Evolutionary conservation across 2,888 invertebrate genomes (phyloP).

Genomic region (Temnothorax unifasciatus): DNA sequence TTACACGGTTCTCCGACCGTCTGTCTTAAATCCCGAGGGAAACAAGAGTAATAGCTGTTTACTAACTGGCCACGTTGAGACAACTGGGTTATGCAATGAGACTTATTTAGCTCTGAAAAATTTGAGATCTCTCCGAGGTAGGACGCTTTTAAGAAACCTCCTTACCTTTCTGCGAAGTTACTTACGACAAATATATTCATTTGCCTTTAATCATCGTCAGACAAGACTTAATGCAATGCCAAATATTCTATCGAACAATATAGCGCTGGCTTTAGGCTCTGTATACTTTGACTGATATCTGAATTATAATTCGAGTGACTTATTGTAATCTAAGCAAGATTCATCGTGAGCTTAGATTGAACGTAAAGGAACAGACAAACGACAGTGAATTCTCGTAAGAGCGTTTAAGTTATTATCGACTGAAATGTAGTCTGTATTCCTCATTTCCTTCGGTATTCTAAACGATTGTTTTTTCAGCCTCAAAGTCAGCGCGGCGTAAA

Average conservation of each 20-base stretch:
- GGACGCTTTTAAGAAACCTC: neutral
- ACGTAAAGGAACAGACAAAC: neutral
- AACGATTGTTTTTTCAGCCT: neutral
- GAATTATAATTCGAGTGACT: neutral
- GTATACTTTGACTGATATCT: neutral
- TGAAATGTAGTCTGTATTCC: neutral
- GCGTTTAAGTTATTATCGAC: neutral
- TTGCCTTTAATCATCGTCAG: neutral
- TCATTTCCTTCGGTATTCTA: neutral
- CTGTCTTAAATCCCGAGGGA: conserved; percentile 58
- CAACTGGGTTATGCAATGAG: neutral
- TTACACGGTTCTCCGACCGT: conserved; percentile 66
- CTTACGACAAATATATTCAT: neutral
- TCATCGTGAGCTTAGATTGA: neutral
- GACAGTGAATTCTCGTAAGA: neutral
- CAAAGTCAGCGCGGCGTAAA: neutral
- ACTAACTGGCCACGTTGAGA: neutral
- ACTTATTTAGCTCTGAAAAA: neutral
- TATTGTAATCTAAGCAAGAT: neutral
- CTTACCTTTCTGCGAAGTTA: neutral
- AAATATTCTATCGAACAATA: neutral
- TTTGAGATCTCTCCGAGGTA: neutral
- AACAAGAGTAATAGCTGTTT: conserved; percentile 26
- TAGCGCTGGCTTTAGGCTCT: neutral
- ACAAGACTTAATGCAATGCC: too few relatives aligned